phyloP scores from a whole-genome alignment of 2,888 invertebrate genomes.

The Masnerella sp. region DNA sequence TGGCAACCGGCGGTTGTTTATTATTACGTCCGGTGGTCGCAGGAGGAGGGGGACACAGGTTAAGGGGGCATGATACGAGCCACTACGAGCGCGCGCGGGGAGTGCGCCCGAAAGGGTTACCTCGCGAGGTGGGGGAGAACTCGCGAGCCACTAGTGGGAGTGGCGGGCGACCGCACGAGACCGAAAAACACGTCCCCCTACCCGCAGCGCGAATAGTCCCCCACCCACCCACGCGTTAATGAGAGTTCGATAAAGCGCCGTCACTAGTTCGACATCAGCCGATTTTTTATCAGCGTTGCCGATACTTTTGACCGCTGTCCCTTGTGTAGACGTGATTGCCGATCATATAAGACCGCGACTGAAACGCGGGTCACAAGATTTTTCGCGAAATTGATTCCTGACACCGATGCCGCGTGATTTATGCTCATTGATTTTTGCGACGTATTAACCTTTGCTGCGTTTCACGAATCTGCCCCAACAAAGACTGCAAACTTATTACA shows the following conservation, averaged over 20 bases:
- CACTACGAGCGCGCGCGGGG: constrained; percentile 41
- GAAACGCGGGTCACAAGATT: constrained; percentile 47
- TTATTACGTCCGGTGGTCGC: constrained; percentile 75
- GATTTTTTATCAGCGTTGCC: constrained; percentile 65
- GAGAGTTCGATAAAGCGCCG: constrained; percentile 77
- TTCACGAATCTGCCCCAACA: too few relatives aligned
- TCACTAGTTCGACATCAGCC: constrained; percentile 75
- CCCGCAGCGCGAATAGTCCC: too few relatives aligned
- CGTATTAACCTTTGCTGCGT: too few relatives aligned
- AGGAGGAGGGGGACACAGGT: constrained; percentile 56
- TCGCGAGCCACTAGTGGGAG: constrained; percentile 65
- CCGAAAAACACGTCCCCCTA: constrained; percentile 76
- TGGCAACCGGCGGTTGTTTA: constrained; percentile 77
- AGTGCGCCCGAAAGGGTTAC: constrained; percentile 66
- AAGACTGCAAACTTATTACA: too few relatives aligned
- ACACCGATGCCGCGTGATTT: too few relatives aligned
- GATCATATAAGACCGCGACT: constrained; percentile 53
- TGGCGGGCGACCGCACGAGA: constrained; percentile 75
- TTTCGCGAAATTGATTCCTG: constrained; percentile 43
- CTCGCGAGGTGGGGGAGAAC: constrained; percentile 35
- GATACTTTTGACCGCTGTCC: constrained; percentile 28
- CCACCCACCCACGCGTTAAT: constrained; percentile 69
- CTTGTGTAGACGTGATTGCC: constrained; percentile 36
- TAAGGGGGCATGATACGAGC: constrained; percentile 57
- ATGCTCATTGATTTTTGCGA: too few relatives aligned